Conservation (phyloP, 2,797 vertebrate genomes). For the Phylloscopus collybita region DNA sequence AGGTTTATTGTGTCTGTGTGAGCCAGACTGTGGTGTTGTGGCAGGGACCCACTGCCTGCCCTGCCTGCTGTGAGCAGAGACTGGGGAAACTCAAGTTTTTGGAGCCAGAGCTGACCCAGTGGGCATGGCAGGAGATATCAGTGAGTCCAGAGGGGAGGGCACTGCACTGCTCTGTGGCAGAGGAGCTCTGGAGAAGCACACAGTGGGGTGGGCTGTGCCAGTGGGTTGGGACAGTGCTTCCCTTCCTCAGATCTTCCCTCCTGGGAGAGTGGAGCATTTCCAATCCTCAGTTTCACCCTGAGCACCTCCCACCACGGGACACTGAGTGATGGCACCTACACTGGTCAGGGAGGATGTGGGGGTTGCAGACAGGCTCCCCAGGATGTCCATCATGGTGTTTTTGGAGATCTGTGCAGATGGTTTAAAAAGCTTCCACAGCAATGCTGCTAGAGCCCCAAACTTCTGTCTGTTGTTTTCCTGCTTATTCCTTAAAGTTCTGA, state of each 20-base stretch:
- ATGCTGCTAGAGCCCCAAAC: neutral
- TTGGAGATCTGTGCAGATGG: neutral
- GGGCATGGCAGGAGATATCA: neutral
- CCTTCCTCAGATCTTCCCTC: neutral
- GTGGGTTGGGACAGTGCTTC: neutral
- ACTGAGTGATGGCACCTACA: accelerated
- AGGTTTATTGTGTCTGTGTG: neutral
- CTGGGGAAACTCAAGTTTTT: neutral
- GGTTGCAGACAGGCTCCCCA: neutral
- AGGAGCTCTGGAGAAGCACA: neutral
- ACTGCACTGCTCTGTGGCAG: neutral
- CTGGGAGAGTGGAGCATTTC: neutral
- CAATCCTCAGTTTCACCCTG: neutral
- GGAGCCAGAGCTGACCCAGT: neutral
- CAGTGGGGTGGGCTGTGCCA: neutral
- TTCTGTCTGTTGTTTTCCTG: neutral
- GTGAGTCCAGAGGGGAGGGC: neutral
- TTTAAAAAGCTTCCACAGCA: neutral
- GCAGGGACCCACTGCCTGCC: neutral
- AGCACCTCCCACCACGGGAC: neutral
- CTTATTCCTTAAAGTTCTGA: conserved; percentile 6
- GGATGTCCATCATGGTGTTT: neutral
- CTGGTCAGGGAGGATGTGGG: accelerated
- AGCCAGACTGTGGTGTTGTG: accelerated
- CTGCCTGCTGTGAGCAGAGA: neutral